A percentile compares a stretch with the other conserved stretches of the same genome.
Conservation (phyloP, 2,113 vertebrate species). For the Cairina moschata region DNA sequence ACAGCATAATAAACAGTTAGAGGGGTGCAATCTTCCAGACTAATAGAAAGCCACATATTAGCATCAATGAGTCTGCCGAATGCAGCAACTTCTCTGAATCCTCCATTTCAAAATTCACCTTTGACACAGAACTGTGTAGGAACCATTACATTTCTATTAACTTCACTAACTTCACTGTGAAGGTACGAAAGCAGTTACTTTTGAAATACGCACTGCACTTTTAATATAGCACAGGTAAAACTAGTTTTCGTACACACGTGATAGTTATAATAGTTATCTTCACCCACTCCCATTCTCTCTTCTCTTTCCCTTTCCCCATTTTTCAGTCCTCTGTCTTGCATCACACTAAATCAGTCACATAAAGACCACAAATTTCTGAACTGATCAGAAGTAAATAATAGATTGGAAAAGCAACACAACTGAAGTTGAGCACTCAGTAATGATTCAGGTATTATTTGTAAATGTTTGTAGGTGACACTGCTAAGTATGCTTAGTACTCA, state of each 20-base stretch:
- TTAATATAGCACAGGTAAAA: background rate
- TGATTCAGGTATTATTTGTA: background rate
- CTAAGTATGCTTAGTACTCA: background rate
- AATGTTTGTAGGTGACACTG: background rate
- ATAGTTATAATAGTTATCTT: background rate
- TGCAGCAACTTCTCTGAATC: background rate
- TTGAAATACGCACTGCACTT: background rate
- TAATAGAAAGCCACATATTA: background rate
- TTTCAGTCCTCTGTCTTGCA: background rate
- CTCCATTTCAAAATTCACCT: background rate
- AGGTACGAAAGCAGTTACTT: background rate
- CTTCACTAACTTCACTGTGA: background rate
- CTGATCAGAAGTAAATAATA: accelerated
- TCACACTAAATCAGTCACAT: background rate
- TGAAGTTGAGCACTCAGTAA: background rate
- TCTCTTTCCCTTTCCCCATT: background rate
- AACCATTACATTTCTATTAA: background rate
- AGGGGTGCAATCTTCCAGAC: background rate
- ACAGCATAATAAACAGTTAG: background rate
- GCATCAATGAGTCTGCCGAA: background rate
- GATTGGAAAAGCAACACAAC: background rate
- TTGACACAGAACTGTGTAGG: background rate
- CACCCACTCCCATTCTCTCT: background rate
- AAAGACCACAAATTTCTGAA: background rate
- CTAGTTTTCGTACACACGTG: background rate